A percentile compares a stretch with the other conserved stretches of the same genome.
These are phyloP conservation scores for Coregonus clupeaformis DNA, from an alignment of 2,113 vertebrate species.

Conservation along the genomic window DNA sequence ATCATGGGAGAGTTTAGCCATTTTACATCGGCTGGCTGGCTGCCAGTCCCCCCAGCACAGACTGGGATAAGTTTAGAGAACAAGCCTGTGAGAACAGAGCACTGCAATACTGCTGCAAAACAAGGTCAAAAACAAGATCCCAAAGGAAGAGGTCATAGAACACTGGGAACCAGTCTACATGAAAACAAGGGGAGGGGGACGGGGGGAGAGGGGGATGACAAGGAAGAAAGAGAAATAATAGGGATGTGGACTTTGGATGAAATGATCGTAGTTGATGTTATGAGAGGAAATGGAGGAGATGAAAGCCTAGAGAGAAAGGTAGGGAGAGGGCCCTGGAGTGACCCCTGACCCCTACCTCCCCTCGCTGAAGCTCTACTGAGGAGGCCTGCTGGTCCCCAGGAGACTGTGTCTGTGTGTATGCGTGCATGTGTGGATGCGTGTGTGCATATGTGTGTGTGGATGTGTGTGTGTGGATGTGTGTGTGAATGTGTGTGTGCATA, in stretches of 20 bases:
- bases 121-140: no score
- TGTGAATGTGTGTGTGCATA: conserved; percentile 4
- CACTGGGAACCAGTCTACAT: no score
- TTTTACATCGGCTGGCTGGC: no score
- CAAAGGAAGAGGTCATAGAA: no score
- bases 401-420: conserved; percentile 10
- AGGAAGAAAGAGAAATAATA: conserved; percentile 18
- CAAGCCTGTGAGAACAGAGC: no score
- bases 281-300: no score
- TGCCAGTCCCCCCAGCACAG: no score
- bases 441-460: conserved; percentile 12
- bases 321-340: conserved; percentile 24
- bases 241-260: no score
- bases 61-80: no score
- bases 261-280: no score
- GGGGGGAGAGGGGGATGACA: conserved; percentile 12
- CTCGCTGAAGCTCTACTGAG: conserved; percentile 16
- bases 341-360: background rate
- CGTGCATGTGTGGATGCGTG: conserved; percentile 8
- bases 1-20: no score
- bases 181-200: background rate
- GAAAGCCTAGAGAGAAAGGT: conserved; percentile 1
- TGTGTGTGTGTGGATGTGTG: background rate
- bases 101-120: no score
- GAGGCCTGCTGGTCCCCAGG: background rate